Evolutionary conservation across 2,888 invertebrate species (phyloP).

Genomic region (Torymus auratus): DNA sequence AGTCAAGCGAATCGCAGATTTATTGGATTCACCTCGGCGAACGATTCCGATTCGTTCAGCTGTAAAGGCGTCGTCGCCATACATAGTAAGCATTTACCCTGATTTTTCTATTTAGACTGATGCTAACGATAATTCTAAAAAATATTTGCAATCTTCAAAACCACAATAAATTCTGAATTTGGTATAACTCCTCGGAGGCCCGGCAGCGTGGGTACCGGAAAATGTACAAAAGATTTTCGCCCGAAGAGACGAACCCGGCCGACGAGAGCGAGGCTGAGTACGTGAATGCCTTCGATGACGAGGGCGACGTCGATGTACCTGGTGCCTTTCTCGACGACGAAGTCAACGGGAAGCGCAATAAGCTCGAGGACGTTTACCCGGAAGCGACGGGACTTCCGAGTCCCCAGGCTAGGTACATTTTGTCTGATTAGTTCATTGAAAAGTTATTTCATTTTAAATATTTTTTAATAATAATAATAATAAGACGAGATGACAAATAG

Average conservation of each 20-base stretch:
- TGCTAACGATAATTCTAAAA: too few species aligned
- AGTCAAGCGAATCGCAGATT: constrained; percentile 34
- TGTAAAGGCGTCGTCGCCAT: neutral
- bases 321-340: constrained; percentile 39
- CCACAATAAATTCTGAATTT: neutral
- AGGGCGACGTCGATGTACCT: constrained; percentile 14
- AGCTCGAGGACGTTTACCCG: constrained; percentile 52
- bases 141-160: neutral
- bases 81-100: constrained; percentile 12
- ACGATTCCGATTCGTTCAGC: neutral
- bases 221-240: constrained; percentile 23
- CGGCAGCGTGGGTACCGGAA: neutral
- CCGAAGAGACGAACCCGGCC: constrained; percentile 37
- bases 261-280: constrained; percentile 52
- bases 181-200: constrained; percentile 2
- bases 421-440: neutral
- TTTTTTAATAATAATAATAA: too few species aligned
- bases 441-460: too few species aligned
- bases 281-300: constrained; percentile 35
- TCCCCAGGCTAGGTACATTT: neutral
- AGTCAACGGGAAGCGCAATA: constrained; percentile 20
- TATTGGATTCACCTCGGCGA: neutral
- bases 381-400: constrained; percentile 26
- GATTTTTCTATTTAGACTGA: neutral
- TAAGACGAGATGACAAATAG: too few species aligned